Evolutionary conservation across 2,888 invertebrate genomes (phyloP).

Genomic region (Perizoma affinitatum): DNA sequence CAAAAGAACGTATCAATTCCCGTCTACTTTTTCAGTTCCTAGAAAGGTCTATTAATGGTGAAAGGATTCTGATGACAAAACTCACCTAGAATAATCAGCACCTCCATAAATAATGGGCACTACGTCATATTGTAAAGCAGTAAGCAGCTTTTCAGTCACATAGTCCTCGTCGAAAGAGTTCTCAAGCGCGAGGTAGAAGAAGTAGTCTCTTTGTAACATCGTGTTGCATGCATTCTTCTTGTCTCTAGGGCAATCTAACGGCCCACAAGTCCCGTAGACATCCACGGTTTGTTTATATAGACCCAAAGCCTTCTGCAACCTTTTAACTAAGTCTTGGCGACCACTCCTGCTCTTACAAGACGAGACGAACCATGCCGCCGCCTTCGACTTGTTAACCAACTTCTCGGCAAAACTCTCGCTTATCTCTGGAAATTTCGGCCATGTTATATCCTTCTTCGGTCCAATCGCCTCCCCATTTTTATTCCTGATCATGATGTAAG

Average conservation of each 20-base stretch:
- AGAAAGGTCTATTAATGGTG: too few species aligned
- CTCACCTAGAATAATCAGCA: conserved; percentile 84
- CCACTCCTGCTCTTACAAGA: conserved; percentile 60
- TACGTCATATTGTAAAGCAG: conserved; percentile 82
- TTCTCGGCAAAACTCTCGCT: conserved; percentile 47
- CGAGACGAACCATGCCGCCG: conserved; percentile 77
- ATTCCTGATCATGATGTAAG: conserved; percentile 64
- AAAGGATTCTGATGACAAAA: background rate
- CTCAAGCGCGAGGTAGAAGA: conserved; percentile 89
- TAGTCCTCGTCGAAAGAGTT: conserved; percentile 87
- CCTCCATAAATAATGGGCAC: conserved; percentile 88
- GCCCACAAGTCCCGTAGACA: conserved; percentile 82
- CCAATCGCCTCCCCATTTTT: conserved; percentile 57
- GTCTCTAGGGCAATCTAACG: conserved; percentile 52
- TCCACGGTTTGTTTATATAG: conserved; percentile 66
- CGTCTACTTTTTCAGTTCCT: too few species aligned
- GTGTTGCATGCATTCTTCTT: conserved; percentile 52
- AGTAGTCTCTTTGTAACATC: conserved; percentile 84
- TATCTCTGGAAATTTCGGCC: conserved; percentile 45
- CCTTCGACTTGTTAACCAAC: conserved; percentile 62
- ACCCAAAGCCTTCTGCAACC: conserved; percentile 52
- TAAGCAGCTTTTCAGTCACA: conserved; percentile 85
- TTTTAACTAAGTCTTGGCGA: conserved; percentile 50
- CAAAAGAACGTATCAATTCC: too few species aligned
- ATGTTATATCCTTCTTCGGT: conserved; percentile 57